Evolutionary conservation across 2,113 vertebrate species (phyloP).

Genomic region (Tricholaema leucomelas): DNA sequence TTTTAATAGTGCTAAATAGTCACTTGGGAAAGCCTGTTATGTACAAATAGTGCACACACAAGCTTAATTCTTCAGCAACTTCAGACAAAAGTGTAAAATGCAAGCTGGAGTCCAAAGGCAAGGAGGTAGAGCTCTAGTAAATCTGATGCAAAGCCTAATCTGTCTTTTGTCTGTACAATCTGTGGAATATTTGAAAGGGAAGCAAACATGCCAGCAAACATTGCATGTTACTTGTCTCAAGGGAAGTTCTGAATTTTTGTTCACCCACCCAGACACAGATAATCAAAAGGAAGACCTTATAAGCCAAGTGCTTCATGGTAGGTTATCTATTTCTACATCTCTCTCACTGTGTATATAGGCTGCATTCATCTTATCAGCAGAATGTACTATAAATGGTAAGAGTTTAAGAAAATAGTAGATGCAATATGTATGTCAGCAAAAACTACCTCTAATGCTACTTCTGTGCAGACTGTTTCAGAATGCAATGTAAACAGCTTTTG

Average conservation of each 20-base stretch:
- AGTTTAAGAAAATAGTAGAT: background rate
- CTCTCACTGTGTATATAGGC: background rate
- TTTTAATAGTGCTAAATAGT: constrained; percentile 32
- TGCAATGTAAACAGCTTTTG: background rate
- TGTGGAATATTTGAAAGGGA: constrained; percentile 37
- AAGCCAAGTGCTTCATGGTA: background rate
- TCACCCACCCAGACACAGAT: background rate
- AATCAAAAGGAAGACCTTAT: background rate
- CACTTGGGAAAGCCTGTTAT: constrained; percentile 37
- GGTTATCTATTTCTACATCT: background rate
- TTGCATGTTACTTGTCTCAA: background rate
- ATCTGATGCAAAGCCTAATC: constrained; percentile 52
- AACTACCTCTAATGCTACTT: background rate
- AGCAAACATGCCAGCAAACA: background rate
- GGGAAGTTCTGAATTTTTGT: constrained; percentile 8
- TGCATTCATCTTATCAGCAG: background rate
- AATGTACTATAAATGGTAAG: background rate
- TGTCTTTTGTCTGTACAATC: constrained; percentile 29
- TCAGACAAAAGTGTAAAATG: constrained; percentile 36
- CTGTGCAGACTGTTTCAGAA: background rate
- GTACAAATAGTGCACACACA: constrained; percentile 7
- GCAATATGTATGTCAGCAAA: background rate
- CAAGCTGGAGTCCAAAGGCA: constrained; percentile 43
- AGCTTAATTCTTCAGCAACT: constrained; percentile 45
- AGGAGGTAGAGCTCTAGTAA: constrained; percentile 15